Evolutionary conservation across 2,888 invertebrate species (phyloP), one percentile per base, ranked within the genome.

Genomic region (Parnassius apollo): DNA sequence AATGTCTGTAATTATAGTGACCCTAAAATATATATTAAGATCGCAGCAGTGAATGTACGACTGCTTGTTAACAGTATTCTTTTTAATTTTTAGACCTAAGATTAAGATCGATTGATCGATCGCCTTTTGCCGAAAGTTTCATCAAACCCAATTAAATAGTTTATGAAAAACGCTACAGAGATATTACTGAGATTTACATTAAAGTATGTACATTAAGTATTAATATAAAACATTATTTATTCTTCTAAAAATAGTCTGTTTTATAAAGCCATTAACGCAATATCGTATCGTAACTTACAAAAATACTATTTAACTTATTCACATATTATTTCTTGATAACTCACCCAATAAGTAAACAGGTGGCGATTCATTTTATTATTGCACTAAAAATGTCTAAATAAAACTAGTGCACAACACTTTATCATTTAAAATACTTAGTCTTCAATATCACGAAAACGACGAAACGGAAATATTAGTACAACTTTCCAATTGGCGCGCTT

Each of bases 401-500:
- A 35, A 42, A 35, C 46, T 59, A 46, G 44, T 12, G 2, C 64
- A 64, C 57, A 22, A 53, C 64, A 64, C 62, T 54, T 50, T 42
- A 13, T 44, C 62, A 59, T 44, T 55, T 56, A 42, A 42, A 51
- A 55, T 56, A 48, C 22, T 35, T 35, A 57, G 46, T 53, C 44
- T 42, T 35, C 42, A 18, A 45, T 7, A 35, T 13, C 46, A 56
- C 50, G 46, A 25, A 51, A 55, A 59, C 25, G 18, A 54, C 57
- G 46, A 56, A 60, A 52, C 18, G 42, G 45, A 62, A 58, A 58
- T 53, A 42, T 48, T 11, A 42, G 12, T 35, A 35, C 25, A 44
- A 60, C 57, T 49, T 49, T 63, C 62, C 58, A 55, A 49, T 49
- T 59, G 57, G 58, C 59, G 59, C 59, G 55, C 50, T 59, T 62